Conservation (phyloP, 2,797 vertebrate genomes). For the Gorsachius magnificus region DNA sequence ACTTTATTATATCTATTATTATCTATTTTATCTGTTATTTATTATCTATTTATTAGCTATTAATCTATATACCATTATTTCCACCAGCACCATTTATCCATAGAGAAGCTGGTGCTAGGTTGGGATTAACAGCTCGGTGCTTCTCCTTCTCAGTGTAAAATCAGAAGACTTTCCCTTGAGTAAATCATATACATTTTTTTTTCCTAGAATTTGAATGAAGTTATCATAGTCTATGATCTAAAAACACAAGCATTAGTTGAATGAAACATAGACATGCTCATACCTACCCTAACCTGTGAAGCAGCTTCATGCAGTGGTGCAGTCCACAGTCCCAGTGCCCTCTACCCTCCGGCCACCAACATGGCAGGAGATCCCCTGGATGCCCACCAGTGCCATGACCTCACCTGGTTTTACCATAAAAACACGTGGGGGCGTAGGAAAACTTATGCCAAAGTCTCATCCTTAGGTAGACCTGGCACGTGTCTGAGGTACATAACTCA, state of each 20-base stretch:
- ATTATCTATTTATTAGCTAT: neutral
- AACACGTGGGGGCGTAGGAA: fast-evolving
- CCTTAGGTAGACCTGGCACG: neutral
- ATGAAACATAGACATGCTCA: fast-evolving
- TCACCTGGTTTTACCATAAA: neutral
- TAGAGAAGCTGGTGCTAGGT: neutral
- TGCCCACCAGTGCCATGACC: neutral
- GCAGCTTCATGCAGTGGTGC: neutral
- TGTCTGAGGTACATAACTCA: neutral
- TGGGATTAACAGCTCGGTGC: neutral
- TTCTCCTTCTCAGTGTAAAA: neutral
- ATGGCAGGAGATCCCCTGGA: too few relatives aligned
- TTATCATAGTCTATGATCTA: neutral
- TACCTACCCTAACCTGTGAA: neutral
- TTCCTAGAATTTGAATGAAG: neutral
- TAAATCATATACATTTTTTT: neutral
- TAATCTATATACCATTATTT: neutral
- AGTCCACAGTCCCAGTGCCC: neutral
- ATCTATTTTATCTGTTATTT: too few relatives aligned
- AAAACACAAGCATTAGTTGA: neutral
- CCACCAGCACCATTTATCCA: neutral
- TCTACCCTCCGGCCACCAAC: neutral
- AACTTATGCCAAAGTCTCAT: neutral
- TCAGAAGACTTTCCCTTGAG: neutral
- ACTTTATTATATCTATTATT: too few relatives aligned